Percentiles rank a stretch among this genome's conserved stretches.
Evolutionary conservation across 2,113 vertebrate genomes (phyloP).

Genomic region (Cinclus cinclus): DNA sequence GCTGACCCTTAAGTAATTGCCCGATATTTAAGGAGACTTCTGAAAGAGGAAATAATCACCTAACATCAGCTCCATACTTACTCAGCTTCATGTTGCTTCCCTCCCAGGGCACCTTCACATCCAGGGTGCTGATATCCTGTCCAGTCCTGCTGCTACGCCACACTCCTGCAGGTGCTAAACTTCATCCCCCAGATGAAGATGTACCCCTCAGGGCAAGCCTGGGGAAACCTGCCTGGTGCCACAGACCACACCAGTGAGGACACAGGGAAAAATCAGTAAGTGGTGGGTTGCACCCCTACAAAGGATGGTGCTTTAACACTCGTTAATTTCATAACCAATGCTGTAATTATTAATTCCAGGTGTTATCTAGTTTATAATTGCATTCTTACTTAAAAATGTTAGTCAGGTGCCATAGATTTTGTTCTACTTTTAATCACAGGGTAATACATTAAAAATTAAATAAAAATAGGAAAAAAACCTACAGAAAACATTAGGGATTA

Average conservation of each 20-base stretch:
- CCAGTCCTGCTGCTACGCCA: not conserved
- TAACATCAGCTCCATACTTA: not conserved
- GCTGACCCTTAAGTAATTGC: not conserved
- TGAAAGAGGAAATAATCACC: not conserved
- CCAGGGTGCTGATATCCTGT: not conserved
- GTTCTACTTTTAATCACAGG: not conserved
- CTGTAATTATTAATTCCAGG: not conserved
- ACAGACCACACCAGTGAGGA: not conserved
- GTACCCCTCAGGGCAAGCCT: rapidly evolving
- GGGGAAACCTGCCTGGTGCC: rapidly evolving
- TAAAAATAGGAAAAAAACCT: not conserved
- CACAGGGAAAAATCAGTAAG: not conserved
- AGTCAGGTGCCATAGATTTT: not conserved
- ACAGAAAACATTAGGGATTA: not conserved
- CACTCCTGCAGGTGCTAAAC: rapidly evolving
- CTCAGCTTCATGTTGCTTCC: not conserved
- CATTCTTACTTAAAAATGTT: not conserved
- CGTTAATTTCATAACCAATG: not conserved
- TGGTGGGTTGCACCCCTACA: not conserved
- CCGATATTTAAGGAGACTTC: not conserved
- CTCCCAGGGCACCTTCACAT: not conserved
- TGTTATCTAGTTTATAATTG: not conserved
- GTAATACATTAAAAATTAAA: not conserved
- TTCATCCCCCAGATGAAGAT: not conserved
- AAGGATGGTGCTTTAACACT: not conserved